Evolutionary conservation across 2,797 vertebrate species (phyloP), one percentile per base, ranked within the genome.

Genomic region (Sibirionetta formosa): DNA sequence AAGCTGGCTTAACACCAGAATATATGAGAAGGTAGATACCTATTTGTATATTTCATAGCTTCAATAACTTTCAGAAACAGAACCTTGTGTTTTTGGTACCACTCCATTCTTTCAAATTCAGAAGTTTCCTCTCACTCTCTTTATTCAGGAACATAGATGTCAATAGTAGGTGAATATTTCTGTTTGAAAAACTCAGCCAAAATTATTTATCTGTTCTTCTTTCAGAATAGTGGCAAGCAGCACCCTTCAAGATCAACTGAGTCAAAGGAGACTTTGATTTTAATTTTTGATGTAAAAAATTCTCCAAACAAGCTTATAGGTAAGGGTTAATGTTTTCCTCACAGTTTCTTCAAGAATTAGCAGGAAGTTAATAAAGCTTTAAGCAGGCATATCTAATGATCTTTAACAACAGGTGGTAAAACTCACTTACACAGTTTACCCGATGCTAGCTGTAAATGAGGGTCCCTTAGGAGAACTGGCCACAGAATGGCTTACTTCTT

Each of bases 391-490:
- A 56, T 61, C 82, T 93, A 94, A 96, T 50, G 63, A 94, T 94
- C 92, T 90, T 91, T 83, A 90, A 68, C 80, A 86, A 94, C 72
- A 89, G 90, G 87, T 90, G 82, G 83, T 90, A 96, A 94, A 95
- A 96, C 90, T 95, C 84, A 94, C 61, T 84, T 86, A 66, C 53
- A 56, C 9, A 24, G 71, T 93, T 96, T 96, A 82, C 72, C 77
- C 16, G 23, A 96, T 93, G 76, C 36, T 64, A 36, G 84, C 78
- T 96, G 87, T 93, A 98, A 97, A 96, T 96, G 88, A 97, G 77
- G 36, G 53, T 95, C 92, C 87, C 97, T 57, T 44, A 89, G 91
- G 95, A 94, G 72, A 96, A 75, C 14, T 88, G 90, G 83, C 85
- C 88, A 61, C 78, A 84, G 86, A 88, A 89, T 90, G 69, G 66